Evolutionary conservation across 2,888 invertebrate genomes (phyloP), one percentile per base, ranked within the genome.

Genomic region (Rhyacophila evoluta): DNA sequence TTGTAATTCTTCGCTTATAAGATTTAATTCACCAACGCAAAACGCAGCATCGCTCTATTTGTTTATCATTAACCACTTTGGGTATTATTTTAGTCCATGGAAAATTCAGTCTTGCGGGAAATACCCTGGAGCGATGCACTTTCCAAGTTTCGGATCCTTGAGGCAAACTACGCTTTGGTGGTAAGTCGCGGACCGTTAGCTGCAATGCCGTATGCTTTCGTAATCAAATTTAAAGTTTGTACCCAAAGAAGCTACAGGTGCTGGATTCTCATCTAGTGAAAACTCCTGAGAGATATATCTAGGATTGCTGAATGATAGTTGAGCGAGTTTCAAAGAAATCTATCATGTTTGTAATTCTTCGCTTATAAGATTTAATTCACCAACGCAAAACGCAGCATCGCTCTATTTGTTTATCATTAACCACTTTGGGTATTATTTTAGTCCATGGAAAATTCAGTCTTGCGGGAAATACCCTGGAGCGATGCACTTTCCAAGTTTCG

Each of bases 171-270:
- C 41, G 19, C 41, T 1, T 41, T 41, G 19, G n/a, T n/a, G n/a
- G 19, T 25, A 55, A 15, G 19, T 19, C 55, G 19, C 55, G 55
- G 1, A 55, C 1, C 12, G 12, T 39, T 39, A 39, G 19, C 8
- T 55, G 25, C 55, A 25, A 15, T 55, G 15, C 19, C 19, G 55
- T 55, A 12, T 55, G 10, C 19, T 55, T 19, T 12, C 55, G 19
- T 55, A 25, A 55, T 55, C 55, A 19, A 55, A 55, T 55, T 55
- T 55, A 55, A 55, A 55, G 55, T 55, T 55, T 55, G 55, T 15
- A 25, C 55, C 25, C 25, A 8, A 19, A n/a, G n/a, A n/a, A 55
- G 25, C 55, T 55, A 55, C 55, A 55, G 55, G 55, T 55, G 55
- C 19, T 55, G 19, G n/a, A n/a, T n/a, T n/a, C 25, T 55, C 19